Conservation (phyloP, 2,888 invertebrate species). For the Frankliniella intonsa region DNA sequence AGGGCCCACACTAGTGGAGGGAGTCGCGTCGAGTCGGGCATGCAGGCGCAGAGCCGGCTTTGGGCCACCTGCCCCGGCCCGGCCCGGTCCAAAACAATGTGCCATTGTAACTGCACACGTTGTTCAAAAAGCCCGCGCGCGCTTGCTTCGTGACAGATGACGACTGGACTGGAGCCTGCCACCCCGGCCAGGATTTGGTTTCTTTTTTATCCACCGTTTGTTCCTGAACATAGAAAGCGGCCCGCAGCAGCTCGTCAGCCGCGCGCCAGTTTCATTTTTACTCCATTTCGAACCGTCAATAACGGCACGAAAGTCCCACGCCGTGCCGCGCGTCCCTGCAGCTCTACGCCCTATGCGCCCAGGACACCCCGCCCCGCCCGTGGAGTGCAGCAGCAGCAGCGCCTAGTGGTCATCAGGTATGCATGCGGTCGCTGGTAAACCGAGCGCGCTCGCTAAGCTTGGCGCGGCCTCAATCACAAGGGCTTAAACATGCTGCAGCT, state of each 20-base stretch:
- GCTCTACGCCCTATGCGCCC: neutral
- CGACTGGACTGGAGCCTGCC: neutral
- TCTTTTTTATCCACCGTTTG: neutral
- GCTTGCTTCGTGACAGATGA: neutral
- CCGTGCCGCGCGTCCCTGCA: neutral
- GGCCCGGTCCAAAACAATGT: neutral
- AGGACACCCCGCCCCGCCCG: neutral
- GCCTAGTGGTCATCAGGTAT: constrained; percentile 18
- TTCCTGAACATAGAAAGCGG: neutral
- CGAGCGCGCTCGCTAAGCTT: neutral
- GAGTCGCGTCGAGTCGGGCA: neutral
- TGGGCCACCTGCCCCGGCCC: too few relatives aligned
- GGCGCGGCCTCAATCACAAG: neutral
- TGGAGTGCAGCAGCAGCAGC: neutral
- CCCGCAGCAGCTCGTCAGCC: neutral
- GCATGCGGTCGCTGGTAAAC: constrained; percentile 8
- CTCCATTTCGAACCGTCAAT: neutral
- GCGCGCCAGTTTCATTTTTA: neutral
- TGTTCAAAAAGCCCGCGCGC: neutral
- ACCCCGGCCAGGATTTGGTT: neutral
- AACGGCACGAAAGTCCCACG: neutral
- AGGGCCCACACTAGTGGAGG: neutral
- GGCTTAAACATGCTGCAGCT: neutral
- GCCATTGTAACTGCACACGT: neutral
- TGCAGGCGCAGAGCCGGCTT: neutral